Base-by-base conservation (phyloP, 2,113 vertebrate species). In the Anthoscopus minutus region DNA sequence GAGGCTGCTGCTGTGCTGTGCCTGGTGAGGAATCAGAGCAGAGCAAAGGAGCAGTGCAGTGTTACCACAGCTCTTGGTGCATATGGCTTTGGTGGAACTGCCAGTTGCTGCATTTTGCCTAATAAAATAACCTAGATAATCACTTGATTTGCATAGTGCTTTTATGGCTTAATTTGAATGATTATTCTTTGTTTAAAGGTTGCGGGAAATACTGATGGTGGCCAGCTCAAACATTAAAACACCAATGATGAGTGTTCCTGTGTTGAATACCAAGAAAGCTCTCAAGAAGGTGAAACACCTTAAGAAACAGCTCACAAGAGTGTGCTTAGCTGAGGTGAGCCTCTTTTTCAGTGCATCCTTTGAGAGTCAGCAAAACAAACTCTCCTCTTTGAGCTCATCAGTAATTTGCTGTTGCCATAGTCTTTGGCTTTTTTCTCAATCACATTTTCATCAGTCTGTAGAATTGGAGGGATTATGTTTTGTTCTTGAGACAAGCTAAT, bases 211-310 rank as follows among this genome's bases (percentile, higher is more conserved):
- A 85, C 92, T 99, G 78, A 98, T 99, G 98, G 98, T 98, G 88
- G 99, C 99, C 87, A 98, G 98, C 28, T 97, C 98, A 76, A 99
- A 98, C 66, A 99, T 99, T 93, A 99, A 99, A 97, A 99, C 99
- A 0, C 99, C 99, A 10, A 99, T 98, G 97, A 99, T 99, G 99
- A 99, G 98, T 3, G 97, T 99, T 64, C 99, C 99, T 1, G 99
- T 99, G 79, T 71, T 99, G 18, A 98, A 74, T 94, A 99, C 94
- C 96, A 99, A 96, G 97, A 99, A 97, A 64, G 99, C 99, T 28
- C 73, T 98, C 92, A 99, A 98, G 95, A 98, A 93, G 44, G 99
- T 98, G 35, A 98, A 98, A 54, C 98, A 65, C 5, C 98, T 99
- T 30, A 98, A 98, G 70, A 99, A 99, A 88, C 96, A 97, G 51